phyloP scores from a whole-genome alignment of 2,113 vertebrate genomes.

The Myiagra hebetior region DNA sequence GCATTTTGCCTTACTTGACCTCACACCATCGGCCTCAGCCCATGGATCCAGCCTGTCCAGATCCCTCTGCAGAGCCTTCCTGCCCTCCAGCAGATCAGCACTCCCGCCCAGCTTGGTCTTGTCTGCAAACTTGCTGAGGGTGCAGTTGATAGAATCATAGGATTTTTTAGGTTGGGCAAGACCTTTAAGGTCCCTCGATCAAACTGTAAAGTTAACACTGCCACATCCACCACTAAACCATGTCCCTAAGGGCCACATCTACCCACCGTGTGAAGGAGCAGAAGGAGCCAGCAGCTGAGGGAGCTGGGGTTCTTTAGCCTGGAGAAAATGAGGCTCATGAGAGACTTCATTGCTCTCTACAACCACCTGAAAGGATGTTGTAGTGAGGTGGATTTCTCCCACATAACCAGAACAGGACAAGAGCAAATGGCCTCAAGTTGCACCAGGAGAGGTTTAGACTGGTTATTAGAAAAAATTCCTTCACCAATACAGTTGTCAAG shows the following conservation, averaged over 20 bases:
- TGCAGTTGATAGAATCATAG: not conserved
- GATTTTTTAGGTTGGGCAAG: not conserved
- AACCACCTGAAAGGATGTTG: not conserved
- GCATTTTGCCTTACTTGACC: not conserved
- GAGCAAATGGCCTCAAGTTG: not conserved
- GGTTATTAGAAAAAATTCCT: not conserved
- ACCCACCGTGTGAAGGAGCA: not conserved
- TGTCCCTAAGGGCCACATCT: not conserved
- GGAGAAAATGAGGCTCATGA: not conserved
- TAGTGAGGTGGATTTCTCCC: not conserved
- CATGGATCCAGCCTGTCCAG: not conserved
- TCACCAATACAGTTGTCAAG: not conserved
- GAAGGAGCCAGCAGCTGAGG: not conserved
- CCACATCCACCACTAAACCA: not conserved
- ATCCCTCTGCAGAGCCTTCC: not conserved
- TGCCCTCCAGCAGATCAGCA: not conserved
- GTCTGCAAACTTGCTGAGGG: not conserved
- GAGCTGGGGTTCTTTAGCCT: not conserved
- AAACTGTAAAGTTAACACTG: not conserved
- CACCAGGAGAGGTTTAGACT: not conserved
- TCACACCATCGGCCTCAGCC: accelerated
- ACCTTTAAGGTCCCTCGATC: not conserved
- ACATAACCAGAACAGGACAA: not conserved
- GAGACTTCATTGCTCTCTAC: not conserved
- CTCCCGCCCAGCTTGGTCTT: accelerated